Percentiles rank a stretch among this genome's conserved stretches.
Evolutionary conservation across 2,113 vertebrate genomes (phyloP).

Genomic region (Chiloscyllium plagiosum): DNA sequence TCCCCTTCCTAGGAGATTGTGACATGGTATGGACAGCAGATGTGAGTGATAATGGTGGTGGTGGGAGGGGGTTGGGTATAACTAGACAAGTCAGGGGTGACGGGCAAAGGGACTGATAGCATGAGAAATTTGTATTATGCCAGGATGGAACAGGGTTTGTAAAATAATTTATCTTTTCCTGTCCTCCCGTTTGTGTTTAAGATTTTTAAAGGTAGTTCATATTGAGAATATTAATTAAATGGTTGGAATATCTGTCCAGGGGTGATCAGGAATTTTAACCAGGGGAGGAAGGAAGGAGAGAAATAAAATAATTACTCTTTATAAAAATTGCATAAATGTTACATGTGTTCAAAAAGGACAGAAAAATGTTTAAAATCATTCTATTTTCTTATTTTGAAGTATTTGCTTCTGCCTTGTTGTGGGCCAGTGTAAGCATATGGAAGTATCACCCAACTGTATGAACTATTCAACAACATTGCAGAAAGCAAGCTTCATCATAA

Average conservation of each 20-base stretch:
- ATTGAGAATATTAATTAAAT: background rate
- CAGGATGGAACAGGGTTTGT: background rate
- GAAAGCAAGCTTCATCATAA: background rate
- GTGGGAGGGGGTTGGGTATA: too few relatives aligned
- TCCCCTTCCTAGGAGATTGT: background rate
- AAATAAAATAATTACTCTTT: background rate
- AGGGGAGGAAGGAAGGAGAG: background rate
- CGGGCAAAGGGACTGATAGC: background rate
- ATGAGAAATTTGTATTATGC: background rate
- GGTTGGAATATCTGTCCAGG: background rate
- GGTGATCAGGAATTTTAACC: background rate
- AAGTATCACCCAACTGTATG: background rate
- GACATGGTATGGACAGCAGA: background rate
- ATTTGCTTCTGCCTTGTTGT: background rate
- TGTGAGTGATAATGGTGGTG: too few relatives aligned
- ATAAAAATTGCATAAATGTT: background rate
- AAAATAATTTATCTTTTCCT: background rate
- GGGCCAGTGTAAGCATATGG: background rate
- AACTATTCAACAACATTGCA: background rate
- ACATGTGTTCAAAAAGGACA: background rate
- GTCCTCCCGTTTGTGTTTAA: background rate
- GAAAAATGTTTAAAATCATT: background rate
- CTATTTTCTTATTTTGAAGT: background rate
- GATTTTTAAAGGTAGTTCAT: background rate
- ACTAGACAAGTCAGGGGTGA: too few relatives aligned